A percentile compares a stretch with the other conserved stretches of the same genome.
Conservation (phyloP, 1,140 invertebrate genomes). For the Oryzaephilus surinamensis region DNA sequence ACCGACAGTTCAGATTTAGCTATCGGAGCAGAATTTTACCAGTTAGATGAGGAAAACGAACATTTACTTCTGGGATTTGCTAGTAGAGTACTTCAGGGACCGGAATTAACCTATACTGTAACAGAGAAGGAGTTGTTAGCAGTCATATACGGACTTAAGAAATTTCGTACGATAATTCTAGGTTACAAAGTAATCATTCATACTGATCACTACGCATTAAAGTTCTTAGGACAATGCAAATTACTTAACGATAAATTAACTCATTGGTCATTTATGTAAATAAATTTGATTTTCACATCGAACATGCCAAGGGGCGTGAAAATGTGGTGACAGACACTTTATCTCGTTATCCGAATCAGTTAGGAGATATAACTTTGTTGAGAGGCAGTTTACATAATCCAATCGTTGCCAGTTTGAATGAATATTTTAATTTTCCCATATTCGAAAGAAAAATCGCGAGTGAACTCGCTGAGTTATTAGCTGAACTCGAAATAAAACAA, state of each 20-base stretch:
- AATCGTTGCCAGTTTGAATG: too few species aligned
- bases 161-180: constrained; percentile 26
- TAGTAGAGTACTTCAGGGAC: constrained; percentile 14
- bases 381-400: too few species aligned
- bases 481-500: too few species aligned
- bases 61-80: constrained; percentile 15
- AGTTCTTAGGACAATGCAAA: constrained; percentile 34
- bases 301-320: constrained; percentile 21
- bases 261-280: constrained; percentile 36
- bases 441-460: too few species aligned
- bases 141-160: constrained; percentile 26
- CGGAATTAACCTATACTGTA: constrained; percentile 25
- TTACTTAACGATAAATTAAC: constrained; percentile 33
- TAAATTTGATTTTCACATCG: constrained; percentile 34
- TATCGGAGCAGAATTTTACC: constrained; percentile 19
- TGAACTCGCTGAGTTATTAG: too few species aligned
- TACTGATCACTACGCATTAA: constrained; percentile 39
- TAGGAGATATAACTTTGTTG: too few species aligned
- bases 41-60: constrained; percentile 11
- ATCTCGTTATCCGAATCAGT: constrained; percentile 17
- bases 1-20: constrained; percentile 22
- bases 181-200: constrained; percentile 22
- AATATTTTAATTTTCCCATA: too few species aligned
- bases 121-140: constrained; percentile 31
- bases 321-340: constrained; percentile 24